A percentile compares a stretch with the other conserved stretches of the same genome.
phyloP scores from a whole-genome alignment of 2,797 vertebrate species.

The Neoniphon sammara region DNA sequence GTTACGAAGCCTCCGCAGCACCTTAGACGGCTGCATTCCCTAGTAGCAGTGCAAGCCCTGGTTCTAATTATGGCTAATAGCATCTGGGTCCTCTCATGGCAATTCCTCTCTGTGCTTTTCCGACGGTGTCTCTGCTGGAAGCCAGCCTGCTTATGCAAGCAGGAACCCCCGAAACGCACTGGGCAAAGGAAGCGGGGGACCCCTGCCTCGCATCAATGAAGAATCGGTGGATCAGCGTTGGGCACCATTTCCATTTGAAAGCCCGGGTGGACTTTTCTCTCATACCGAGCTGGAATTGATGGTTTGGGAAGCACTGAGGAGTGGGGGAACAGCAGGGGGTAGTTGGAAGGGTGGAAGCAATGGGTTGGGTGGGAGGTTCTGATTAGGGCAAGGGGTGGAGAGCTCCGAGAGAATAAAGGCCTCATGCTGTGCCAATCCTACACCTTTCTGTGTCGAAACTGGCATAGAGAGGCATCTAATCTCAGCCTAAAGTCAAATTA shows the following conservation, averaged over 20 bases:
- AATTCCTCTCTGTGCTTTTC: slow-evolving; percentile 51
- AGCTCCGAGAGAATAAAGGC: slow-evolving; percentile 15
- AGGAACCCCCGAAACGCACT: slow-evolving; percentile 57
- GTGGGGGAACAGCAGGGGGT: slow-evolving; percentile 13
- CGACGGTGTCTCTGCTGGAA: slow-evolving; percentile 55
- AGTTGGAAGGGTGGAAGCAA: slow-evolving; percentile 26
- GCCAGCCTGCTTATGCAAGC: slow-evolving; percentile 57
- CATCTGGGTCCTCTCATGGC: slow-evolving; percentile 53
- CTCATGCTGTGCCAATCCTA: slow-evolving; percentile 23
- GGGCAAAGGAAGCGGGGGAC: slow-evolving; percentile 52
- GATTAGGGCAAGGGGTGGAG: slow-evolving; percentile 20
- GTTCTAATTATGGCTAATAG: slow-evolving; percentile 79
- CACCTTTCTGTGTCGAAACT: background rate
- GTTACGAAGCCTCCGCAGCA: slow-evolving; percentile 60
- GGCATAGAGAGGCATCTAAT: background rate
- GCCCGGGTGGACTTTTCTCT: slow-evolving; percentile 41
- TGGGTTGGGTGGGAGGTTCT: slow-evolving; percentile 15
- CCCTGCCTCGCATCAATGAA: slow-evolving; percentile 70
- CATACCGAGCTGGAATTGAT: slow-evolving; percentile 41
- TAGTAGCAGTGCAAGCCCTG: slow-evolving; percentile 62
- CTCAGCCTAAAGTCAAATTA: slow-evolving; percentile 3
- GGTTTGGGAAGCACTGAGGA: slow-evolving; percentile 24
- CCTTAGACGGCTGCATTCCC: slow-evolving; percentile 55
- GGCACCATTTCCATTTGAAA: slow-evolving; percentile 78
- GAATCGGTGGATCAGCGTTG: slow-evolving; percentile 44